phyloP scores from a whole-genome alignment of 2,113 vertebrate genomes.

The Scartelaos histophorus region DNA sequence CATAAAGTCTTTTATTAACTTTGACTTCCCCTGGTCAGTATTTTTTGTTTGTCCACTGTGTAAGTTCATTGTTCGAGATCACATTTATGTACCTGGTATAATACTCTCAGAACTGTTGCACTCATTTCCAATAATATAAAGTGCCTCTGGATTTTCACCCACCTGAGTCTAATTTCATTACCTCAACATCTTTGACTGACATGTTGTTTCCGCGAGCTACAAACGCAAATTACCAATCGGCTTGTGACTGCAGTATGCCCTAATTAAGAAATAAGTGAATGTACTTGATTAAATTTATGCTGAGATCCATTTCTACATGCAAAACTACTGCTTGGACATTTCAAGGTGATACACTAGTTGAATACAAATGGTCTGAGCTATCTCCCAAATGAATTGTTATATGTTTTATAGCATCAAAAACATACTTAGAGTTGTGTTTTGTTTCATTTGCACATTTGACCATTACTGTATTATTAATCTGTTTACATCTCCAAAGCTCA shows the following conservation, averaged over 20 bases:
- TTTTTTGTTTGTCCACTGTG: background rate
- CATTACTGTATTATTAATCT: too few relatives aligned
- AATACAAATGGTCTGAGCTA: slow-evolving; percentile 12
- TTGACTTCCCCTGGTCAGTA: too few relatives aligned
- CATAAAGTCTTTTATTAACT: too few relatives aligned
- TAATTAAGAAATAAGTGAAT: slow-evolving; percentile 50
- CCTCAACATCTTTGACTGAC: slow-evolving; percentile 49
- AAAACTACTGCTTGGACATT: slow-evolving; percentile 27
- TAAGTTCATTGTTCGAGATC: background rate
- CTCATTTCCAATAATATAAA: background rate
- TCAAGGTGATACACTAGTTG: slow-evolving; percentile 49
- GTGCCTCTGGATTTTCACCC: slow-evolving; percentile 9
- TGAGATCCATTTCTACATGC: slow-evolving; percentile 43
- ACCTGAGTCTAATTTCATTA: slow-evolving; percentile 32
- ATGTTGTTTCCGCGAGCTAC: slow-evolving; percentile 47
- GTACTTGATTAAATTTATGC: slow-evolving; percentile 52
- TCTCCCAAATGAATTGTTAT: background rate
- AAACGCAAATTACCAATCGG: slow-evolving; percentile 56
- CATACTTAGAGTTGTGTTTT: too few relatives aligned
- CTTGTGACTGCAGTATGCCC: slow-evolving; percentile 22
- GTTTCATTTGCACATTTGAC: too few relatives aligned
- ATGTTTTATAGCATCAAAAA: too few relatives aligned
- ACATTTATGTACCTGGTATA: background rate
- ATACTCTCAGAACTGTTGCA: background rate
- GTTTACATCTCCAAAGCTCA: too few relatives aligned